Conservation (phyloP, 1,140 invertebrate species). For the Drosophila ambigua region DNA sequence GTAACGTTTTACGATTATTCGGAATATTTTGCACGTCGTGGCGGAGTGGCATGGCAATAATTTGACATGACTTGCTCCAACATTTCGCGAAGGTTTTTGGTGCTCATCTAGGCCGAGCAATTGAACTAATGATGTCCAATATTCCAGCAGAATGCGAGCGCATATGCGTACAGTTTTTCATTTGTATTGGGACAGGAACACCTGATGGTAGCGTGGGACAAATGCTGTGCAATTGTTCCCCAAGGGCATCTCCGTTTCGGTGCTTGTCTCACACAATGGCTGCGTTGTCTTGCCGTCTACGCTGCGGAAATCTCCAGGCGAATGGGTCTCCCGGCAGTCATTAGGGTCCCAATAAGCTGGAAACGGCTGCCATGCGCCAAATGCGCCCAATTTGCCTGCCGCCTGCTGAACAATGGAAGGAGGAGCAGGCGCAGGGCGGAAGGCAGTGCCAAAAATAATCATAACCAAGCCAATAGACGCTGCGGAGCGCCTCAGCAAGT, state of each 20-base stretch:
- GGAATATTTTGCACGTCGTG: too few relatives aligned
- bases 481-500: conserved; percentile 17
- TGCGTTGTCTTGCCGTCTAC: conserved; percentile 18
- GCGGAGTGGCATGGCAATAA: too few relatives aligned
- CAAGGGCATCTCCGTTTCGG: conserved; percentile 20
- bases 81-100: too few relatives aligned
- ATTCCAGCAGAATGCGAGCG: neutral
- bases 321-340: conserved; percentile 56
- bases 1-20: too few relatives aligned
- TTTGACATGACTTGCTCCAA: too few relatives aligned
- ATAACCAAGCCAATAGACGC: conserved; percentile 65
- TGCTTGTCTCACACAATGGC: conserved; percentile 2
- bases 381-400: conserved; percentile 66
- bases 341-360: conserved; percentile 57
- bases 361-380: conserved; percentile 64
- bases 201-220: conserved; percentile 13
- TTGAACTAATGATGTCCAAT: neutral
- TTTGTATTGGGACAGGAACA: neutral
- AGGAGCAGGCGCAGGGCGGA: neutral
- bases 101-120: neutral
- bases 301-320: conserved; percentile 38
- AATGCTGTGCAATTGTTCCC: conserved; percentile 34
- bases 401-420: conserved; percentile 7
- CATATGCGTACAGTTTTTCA: too few relatives aligned
- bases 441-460: conserved; percentile 63